phyloP scores from a whole-genome alignment of 2,888 invertebrate species.

The Nephrotoma flavescens region DNA sequence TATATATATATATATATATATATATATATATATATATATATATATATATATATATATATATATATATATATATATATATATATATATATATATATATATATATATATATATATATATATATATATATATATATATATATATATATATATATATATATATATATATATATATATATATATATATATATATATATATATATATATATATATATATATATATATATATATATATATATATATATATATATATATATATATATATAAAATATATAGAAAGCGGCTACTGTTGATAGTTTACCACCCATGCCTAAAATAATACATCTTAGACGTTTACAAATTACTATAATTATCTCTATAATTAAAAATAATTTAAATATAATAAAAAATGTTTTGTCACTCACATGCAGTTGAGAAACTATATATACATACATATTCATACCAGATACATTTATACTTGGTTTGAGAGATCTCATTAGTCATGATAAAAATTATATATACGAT shows the following conservation, averaged over 20 bases:
- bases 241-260: no score
- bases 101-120: no score
- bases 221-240: background rate
- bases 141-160: background rate
- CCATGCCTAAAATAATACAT: background rate
- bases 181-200: no score
- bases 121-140: background rate
- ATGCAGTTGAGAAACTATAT: background rate
- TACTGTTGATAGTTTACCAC: background rate
- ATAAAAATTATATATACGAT: background rate
- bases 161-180: no score
- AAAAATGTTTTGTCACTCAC: background rate
- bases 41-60: background rate
- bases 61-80: no score
- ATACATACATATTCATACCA: background rate
- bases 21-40: background rate
- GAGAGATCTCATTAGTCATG: background rate
- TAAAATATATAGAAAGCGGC: background rate
- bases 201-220: background rate
- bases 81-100: no score
- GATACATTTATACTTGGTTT: background rate
- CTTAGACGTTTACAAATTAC: background rate
- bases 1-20: no score
- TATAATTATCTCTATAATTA: background rate
- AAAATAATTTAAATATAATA: background rate